Evolutionary conservation across 2,113 vertebrate genomes (phyloP), one percentile per base, ranked within the genome.

Genomic region (Thamnaconus septentrionalis): DNA sequence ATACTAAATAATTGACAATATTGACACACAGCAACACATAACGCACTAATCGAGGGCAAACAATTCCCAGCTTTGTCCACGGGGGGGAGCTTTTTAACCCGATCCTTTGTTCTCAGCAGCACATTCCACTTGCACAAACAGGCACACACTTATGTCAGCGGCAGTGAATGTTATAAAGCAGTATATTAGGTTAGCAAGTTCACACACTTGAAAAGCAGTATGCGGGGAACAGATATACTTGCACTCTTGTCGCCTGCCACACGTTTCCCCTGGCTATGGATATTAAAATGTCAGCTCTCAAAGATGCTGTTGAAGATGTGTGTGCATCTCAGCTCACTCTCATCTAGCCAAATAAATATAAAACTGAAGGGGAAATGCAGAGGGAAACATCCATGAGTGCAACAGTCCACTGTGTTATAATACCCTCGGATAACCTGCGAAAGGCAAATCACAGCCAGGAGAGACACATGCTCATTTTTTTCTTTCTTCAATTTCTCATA

Each of bases 1-100:
- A 44, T 41, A 56, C 9, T 80, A 77, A 75, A 87, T 79, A 68
- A 84, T 53, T 83, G 70, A 87, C 76, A 56, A 44, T 39, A 83
- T 57, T 71, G 74, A 82, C 73, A 79, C 50, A 74, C 61, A 68
- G 41, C 71, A 59, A 60, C 61, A 66, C 41, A 67, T 43, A 44
- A 4, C 44, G 43, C 18, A 58, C 18, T 66, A 56, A 44, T 42
- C 18, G 48, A 53, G 31, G 11, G 43, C 3, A 40, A 40, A 46
- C 47, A 6, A 12, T 41, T 56, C n/a, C 12, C 47, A 0, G 1
- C 75, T 57, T 55, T 55, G 3, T 43, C 86, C 87, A 88, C 82
- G 72, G 84, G 89, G 18, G 61, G 86, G 84, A 62, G 86, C 56
- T 2, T 75, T 75, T 66, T 52, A n/a, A 40, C 12, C 48, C 56